A percentile compares a stretch with the other conserved stretches of the same genome.
Conservation (phyloP, 2,113 vertebrate genomes). For the Psammodynastes pulverulentus region DNA sequence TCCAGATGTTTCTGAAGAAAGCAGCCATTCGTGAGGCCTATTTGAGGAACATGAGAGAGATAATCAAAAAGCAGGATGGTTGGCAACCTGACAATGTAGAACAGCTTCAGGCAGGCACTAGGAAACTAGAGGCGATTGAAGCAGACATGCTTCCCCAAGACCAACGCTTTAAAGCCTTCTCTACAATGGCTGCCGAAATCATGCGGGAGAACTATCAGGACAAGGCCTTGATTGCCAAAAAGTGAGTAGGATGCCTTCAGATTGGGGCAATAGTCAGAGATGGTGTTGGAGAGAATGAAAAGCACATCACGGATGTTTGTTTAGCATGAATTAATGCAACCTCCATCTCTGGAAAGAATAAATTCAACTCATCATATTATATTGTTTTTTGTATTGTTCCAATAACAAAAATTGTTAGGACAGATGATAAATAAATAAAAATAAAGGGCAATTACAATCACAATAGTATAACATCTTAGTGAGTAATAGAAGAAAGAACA, state of each 20-base stretch:
- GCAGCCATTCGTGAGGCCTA: slow-evolving; percentile 81
- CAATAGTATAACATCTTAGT: background rate
- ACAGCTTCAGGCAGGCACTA: slow-evolving; percentile 72
- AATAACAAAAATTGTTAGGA: background rate
- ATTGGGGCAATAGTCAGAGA: background rate
- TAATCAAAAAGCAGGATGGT: slow-evolving; percentile 73
- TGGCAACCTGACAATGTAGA: slow-evolving; percentile 56
- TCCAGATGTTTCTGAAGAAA: slow-evolving; percentile 79
- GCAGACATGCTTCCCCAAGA: slow-evolving; percentile 79
- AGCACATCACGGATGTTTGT: background rate
- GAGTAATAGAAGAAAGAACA: background rate
- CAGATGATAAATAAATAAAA: background rate
- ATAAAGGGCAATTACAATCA: background rate
- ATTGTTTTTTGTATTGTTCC: background rate
- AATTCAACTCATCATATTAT: background rate
- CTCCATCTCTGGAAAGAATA: background rate
- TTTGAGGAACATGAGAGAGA: slow-evolving; percentile 74
- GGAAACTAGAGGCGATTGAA: slow-evolving; percentile 79
- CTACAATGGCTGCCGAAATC: slow-evolving; percentile 74
- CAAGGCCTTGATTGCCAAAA: slow-evolving; percentile 70
- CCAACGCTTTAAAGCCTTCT: slow-evolving; percentile 78
- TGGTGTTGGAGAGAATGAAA: background rate
- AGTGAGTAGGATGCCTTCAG: slow-evolving; percentile 61
- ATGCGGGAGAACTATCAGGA: slow-evolving; percentile 78
- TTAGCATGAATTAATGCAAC: background rate